phyloP scores from a whole-genome alignment of 2,113 vertebrate species.

The Archilochus colubris region DNA sequence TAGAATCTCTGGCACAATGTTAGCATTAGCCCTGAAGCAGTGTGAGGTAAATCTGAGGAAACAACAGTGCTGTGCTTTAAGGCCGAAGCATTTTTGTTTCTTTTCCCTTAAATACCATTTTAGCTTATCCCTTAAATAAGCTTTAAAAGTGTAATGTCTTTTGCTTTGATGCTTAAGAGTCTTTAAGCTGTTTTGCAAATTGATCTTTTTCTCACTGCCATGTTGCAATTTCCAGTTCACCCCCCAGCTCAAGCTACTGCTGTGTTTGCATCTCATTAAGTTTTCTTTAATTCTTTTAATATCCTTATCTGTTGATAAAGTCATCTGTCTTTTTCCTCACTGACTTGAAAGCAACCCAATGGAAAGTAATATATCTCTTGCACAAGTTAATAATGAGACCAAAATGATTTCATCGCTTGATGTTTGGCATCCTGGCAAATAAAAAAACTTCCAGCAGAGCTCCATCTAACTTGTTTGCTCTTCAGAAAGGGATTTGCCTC shows the following conservation, averaged over 20 bases:
- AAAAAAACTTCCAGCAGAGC: slow-evolving; percentile 22
- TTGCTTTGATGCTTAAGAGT: background rate
- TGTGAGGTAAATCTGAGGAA: background rate
- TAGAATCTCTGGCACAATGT: background rate
- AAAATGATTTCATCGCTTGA: background rate
- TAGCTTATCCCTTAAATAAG: background rate
- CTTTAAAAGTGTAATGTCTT: background rate
- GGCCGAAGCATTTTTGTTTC: background rate
- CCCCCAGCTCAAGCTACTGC: background rate
- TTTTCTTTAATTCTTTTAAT: slow-evolving; percentile 23
- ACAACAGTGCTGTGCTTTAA: background rate
- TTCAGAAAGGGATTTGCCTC: slow-evolving; percentile 3
- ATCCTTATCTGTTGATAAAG: background rate
- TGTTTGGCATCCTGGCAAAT: background rate
- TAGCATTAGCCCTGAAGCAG: background rate
- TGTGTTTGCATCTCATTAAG: slow-evolving; percentile 20
- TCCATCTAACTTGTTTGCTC: background rate
- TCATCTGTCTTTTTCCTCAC: background rate
- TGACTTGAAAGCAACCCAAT: slow-evolving; percentile 14
- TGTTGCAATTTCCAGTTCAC: slow-evolving; percentile 13
- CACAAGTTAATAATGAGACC: slow-evolving; percentile 2
- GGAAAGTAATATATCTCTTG: background rate
- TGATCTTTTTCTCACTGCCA: background rate
- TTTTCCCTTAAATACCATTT: background rate
- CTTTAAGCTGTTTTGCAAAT: background rate